Evolutionary conservation across 2,797 vertebrate species (phyloP).

Genomic region (Ambastaia sidthimunki): DNA sequence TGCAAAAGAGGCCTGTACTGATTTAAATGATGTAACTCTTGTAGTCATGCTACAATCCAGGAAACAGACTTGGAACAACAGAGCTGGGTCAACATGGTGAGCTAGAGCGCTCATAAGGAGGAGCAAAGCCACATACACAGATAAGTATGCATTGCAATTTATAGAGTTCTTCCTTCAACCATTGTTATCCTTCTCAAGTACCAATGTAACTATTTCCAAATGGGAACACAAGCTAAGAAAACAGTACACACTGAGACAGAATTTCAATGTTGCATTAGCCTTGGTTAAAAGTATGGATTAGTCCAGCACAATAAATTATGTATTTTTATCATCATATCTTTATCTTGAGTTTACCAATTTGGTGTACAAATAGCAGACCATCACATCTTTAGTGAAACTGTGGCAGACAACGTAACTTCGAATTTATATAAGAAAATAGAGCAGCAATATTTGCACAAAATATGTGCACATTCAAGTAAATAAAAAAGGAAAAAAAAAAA

Average conservation of each 20-base stretch:
- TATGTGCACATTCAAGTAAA: slow-evolving; percentile 86
- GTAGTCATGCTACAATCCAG: slow-evolving; percentile 16
- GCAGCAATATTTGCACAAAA: slow-evolving; percentile 84
- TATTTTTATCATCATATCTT: slow-evolving; percentile 58
- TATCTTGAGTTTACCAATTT: slow-evolving; percentile 66
- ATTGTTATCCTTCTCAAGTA: not conserved
- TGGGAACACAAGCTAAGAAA: slow-evolving; percentile 30
- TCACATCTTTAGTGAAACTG: slow-evolving; percentile 72
- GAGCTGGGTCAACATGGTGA: slow-evolving; percentile 28
- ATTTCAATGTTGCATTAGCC: slow-evolving; percentile 47
- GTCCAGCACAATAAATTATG: slow-evolving; percentile 64
- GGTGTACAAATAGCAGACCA: slow-evolving; percentile 74
- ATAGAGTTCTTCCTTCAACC: slow-evolving; percentile 8
- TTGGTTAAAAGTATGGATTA: slow-evolving; percentile 54
- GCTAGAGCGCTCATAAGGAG: slow-evolving; percentile 14
- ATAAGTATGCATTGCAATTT: not conserved
- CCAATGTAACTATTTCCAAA: slow-evolving; percentile 23
- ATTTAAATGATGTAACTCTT: slow-evolving; percentile 29
- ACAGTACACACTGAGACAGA: slow-evolving; percentile 33
- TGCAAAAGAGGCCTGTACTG: slow-evolving; percentile 54
- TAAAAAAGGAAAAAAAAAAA: slow-evolving; percentile 69
- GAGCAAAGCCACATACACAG: not conserved
- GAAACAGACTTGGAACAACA: slow-evolving; percentile 20
- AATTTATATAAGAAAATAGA: slow-evolving; percentile 76
- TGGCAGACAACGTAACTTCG: slow-evolving; percentile 74